Evolutionary conservation across 2,888 invertebrate species (phyloP).

Genomic region (Eupithecia pulchellata): DNA sequence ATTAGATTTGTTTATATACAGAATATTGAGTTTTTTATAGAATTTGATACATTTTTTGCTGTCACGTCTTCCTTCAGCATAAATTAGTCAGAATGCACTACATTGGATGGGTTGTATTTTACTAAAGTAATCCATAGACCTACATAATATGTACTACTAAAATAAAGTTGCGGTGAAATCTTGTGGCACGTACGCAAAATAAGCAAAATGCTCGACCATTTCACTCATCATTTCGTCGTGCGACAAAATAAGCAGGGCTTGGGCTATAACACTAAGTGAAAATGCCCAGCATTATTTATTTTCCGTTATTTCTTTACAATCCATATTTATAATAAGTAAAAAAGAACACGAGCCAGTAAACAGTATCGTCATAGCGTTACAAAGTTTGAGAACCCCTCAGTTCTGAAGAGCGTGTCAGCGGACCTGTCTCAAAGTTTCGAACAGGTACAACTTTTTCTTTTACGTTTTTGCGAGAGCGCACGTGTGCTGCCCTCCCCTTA

Average conservation of each 20-base stretch:
- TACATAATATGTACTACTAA: too few relatives aligned
- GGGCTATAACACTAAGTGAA: not conserved
- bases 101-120: not conserved
- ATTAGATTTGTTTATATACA: too few relatives aligned
- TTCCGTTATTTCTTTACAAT: not conserved
- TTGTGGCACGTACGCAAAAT: not conserved
- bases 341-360: not conserved
- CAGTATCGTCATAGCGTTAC: not conserved
- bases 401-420: slow-evolving; percentile 76
- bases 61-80: not conserved
- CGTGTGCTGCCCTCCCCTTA: slow-evolving; percentile 83
- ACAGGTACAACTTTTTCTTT: slow-evolving; percentile 82
- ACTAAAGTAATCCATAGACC: not conserved
- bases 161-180: not conserved
- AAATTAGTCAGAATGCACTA: too few relatives aligned
- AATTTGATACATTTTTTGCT: too few relatives aligned
- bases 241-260: not conserved
- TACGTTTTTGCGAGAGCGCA: slow-evolving; percentile 81
- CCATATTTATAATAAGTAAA: not conserved
- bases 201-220: not conserved
- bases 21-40: too few relatives aligned
- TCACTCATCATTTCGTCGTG: not conserved
- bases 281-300: not conserved
- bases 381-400: slow-evolving; percentile 67
- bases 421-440: slow-evolving; percentile 78